Conservation (phyloP, 2,888 invertebrate genomes). For the Perdita meconis region DNA sequence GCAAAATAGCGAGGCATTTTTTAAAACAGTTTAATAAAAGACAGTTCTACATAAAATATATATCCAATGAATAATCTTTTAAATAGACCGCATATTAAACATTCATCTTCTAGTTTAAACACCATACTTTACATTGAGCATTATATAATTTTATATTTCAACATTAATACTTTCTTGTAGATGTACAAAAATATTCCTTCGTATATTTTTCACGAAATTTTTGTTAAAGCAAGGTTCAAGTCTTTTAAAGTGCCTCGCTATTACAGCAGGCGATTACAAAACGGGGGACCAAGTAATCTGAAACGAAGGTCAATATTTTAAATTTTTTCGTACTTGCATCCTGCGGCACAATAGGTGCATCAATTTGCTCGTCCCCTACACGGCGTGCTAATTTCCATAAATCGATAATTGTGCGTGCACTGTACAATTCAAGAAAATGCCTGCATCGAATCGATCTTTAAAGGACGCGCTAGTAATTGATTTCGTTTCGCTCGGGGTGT, state of each 20-base stretch:
- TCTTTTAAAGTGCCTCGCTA: not conserved
- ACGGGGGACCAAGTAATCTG: constrained; percentile 12
- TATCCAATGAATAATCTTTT: constrained; percentile 1
- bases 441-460: constrained; percentile 32
- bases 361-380: constrained; percentile 39
- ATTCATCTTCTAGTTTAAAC: not conserved
- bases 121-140: not conserved
- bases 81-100: not conserved
- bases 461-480: constrained; percentile 10
- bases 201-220: not conserved
- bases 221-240: not conserved
- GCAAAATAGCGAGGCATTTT: constrained; percentile 6
- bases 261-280: constrained; percentile 2
- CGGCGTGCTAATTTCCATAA: constrained; percentile 48
- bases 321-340: constrained; percentile 13
- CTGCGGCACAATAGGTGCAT: constrained; percentile 24
- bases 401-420: constrained; percentile 59
- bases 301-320: not conserved
- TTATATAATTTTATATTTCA: not conserved
- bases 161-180: not conserved
- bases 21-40: not conserved
- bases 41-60: too few relatives aligned
- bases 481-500: not conserved
- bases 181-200: not conserved
- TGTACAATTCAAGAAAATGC: constrained; percentile 36